Conservation (phyloP, 2,113 vertebrate genomes). For the Copsychus sechellarum region DNA sequence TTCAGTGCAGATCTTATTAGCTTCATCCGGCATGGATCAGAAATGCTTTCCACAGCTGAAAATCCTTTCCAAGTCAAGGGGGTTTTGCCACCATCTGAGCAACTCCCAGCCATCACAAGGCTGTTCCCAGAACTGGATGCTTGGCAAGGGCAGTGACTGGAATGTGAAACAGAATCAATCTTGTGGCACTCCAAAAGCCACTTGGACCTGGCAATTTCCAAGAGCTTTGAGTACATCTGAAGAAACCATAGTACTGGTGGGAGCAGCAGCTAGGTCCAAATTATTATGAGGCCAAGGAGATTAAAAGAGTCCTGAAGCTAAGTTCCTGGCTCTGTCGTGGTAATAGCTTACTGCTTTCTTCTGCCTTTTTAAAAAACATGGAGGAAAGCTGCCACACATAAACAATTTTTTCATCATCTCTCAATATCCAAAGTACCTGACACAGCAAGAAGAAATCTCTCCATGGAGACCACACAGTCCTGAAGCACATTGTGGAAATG, state of each 20-base stretch:
- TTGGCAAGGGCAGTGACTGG: not conserved
- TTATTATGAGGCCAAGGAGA: not conserved
- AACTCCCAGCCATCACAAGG: not conserved
- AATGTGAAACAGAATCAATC: not conserved
- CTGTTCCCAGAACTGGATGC: not conserved
- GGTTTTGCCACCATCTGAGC: not conserved
- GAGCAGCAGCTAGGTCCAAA: not conserved
- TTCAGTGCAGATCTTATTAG: not conserved
- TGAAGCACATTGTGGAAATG: slow-evolving; percentile 15
- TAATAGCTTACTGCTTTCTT: not conserved
- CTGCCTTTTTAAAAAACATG: not conserved
- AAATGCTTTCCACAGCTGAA: not conserved
- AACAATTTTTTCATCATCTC: not conserved
- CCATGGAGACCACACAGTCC: not conserved
- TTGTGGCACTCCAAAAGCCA: not conserved
- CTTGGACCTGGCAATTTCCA: not conserved
- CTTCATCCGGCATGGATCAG: not conserved
- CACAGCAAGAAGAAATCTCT: slow-evolving; percentile 4
- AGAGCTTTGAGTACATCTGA: not conserved
- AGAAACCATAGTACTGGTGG: not conserved
- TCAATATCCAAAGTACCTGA: not conserved
- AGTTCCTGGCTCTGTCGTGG: not conserved
- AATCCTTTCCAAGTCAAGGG: not conserved
- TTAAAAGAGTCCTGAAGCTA: not conserved
- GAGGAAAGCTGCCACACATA: not conserved